phyloP scores from a whole-genome alignment of 2,113 vertebrate species.

The Misgurnus anguillicaudatus region DNA sequence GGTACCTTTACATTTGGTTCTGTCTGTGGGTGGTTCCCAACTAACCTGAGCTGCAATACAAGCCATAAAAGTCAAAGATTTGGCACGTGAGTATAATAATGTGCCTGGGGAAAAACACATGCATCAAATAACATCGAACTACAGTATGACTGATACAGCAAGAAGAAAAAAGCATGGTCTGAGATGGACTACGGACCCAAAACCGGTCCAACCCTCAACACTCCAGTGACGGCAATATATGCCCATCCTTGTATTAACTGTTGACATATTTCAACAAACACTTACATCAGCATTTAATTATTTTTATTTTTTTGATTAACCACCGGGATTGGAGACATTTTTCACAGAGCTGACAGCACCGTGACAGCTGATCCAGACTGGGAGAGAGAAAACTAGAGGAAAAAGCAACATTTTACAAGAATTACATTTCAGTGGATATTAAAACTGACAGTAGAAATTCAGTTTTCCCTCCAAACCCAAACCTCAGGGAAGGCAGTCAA shows the following conservation, averaged over 20 bases:
- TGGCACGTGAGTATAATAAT: too few relatives aligned
- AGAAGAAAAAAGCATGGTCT: too few relatives aligned
- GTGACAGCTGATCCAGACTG: background rate
- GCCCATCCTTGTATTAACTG: background rate
- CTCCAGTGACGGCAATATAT: background rate
- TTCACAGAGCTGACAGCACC: background rate
- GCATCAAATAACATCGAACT: too few relatives aligned
- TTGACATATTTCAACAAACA: conserved; percentile 24
- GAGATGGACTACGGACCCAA: too few relatives aligned
- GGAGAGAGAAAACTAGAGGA: conserved; percentile 16
- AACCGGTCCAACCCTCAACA: background rate
- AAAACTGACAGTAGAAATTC: conserved; percentile 23
- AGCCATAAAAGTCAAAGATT: too few relatives aligned
- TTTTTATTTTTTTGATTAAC: conserved; percentile 21
- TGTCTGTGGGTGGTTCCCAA: too few relatives aligned
- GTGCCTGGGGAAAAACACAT: too few relatives aligned
- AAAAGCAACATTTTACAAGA: background rate
- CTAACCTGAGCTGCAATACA: too few relatives aligned
- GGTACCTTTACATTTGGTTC: too few relatives aligned
- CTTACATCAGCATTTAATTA: conserved; percentile 13
- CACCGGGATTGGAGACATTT: conserved; percentile 8
- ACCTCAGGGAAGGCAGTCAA: conserved; percentile 17
- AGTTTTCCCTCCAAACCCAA: background rate
- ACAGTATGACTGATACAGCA: too few relatives aligned
- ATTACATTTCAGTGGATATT: background rate